Base-by-base conservation (phyloP, 2,113 vertebrate species). In the Chloebia gouldiae region DNA sequence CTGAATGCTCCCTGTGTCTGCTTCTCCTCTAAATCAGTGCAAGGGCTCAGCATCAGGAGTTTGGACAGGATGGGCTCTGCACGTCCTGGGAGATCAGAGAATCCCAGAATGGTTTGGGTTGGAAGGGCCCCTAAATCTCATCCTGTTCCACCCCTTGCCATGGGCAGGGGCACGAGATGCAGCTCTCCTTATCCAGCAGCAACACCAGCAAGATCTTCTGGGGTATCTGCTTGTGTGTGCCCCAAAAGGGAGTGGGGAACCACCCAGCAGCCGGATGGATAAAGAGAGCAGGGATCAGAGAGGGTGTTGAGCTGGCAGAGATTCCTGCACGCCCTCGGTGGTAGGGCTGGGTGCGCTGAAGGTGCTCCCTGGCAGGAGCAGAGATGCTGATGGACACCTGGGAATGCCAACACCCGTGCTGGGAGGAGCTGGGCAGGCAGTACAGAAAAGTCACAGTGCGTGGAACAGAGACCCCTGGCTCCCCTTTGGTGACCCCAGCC, bases 371-470 rank as follows among this genome's bases (percentile, higher is more conserved):
- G 31, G 53, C 70, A 94, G 57, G 20, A 51, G 75, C 5, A 35
- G 75, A 28, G 61, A 24, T 81, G 68, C 54, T 23, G 81, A 22
- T 69, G 63, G n/a, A 61, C 42, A 20, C n/a, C 42, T 11, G 12
- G 37, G 13, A 37, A 69, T 47, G 37, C 49, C 35, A 19, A 14
- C 9, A 10, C 6, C 69, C 31, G 0, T 53, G 30, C 39, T 42
- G 68, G 65, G 81, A 61, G 40, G 44, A 61, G 68, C 56, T 56
- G 30, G n/a, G 54, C 31, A 72, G 44, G 69, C 37, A 24, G 8
- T 5, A 31, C 11, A 45, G 30, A 5, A 28, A 56, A 18, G 19
- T 14, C 27, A 12, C 47, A 28, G 7, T 2, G 40, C 0, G 1
- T 1, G 47, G 49, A 17, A 27, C 75, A 50, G 44, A 39, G 60